Evolutionary conservation across 2,797 vertebrate species (phyloP).

Genomic region (Falco biarmicus): DNA sequence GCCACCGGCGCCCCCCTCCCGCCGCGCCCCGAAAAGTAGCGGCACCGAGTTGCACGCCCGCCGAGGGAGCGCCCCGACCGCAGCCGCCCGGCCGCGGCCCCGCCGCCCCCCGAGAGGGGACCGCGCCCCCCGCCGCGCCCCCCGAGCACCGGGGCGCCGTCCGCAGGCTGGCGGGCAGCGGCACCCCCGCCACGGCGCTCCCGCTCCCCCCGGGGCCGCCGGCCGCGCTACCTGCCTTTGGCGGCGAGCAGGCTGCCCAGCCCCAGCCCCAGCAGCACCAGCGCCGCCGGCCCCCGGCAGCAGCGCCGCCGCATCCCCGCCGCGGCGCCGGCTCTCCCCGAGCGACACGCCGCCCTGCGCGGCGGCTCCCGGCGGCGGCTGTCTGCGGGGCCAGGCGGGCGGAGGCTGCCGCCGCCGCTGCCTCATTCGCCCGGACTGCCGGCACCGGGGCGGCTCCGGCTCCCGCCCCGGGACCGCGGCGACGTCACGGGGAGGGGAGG

Average conservation of each 20-base stretch:
- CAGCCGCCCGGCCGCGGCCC: background rate
- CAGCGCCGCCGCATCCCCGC: constrained; percentile 33
- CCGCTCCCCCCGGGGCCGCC: too few species aligned
- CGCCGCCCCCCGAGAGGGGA: background rate
- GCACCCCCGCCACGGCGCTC: too few species aligned
- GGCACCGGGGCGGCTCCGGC: constrained; percentile 69
- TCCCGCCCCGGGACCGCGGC: constrained; percentile 75
- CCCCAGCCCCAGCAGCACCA: constrained; percentile 54
- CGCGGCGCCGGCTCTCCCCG: background rate
- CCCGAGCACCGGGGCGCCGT: too few species aligned
- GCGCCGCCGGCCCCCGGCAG: constrained; percentile 17
- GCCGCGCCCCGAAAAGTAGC: background rate
- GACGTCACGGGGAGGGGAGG: constrained; percentile 84
- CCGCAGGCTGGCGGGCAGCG: background rate
- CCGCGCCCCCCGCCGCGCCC: too few species aligned
- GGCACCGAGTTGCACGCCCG: background rate
- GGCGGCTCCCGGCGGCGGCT: constrained; percentile 47
- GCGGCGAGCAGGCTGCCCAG: constrained; percentile 81
- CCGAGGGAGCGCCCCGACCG: too few species aligned
- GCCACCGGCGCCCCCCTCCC: background rate
- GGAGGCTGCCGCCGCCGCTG: background rate
- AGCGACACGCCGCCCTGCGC: too few species aligned
- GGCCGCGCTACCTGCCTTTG: constrained; percentile 83
- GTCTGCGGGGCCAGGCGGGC: background rate
- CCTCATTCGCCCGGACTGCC: constrained; percentile 65